Evolutionary conservation across 1,140 invertebrate species (phyloP), one percentile per base, ranked within the genome.

Genomic region (Procambarus clarkii): DNA sequence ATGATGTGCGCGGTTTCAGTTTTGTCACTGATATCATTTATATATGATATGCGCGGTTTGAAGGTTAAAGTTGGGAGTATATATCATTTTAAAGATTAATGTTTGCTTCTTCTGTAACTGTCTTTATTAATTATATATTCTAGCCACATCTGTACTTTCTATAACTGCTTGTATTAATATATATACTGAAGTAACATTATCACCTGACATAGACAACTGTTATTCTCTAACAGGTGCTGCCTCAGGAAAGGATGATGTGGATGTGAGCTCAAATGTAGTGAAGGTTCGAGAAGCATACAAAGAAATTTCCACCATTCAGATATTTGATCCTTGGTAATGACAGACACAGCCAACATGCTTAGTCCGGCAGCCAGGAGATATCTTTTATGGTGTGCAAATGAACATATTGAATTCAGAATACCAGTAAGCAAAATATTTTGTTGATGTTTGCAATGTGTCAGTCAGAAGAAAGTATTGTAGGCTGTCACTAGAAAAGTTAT

Each of bases 341-440:
- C 60, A 34, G 34, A 54, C 8, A 8, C 21, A 58, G 5, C 34
- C 13, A 71, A 24, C 71, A 34, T 77, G 48, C 18, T 11, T 64
- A 88, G 79, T 24, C 87, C 82, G 45, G 44, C 79, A 54, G 44
- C 79, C 7, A 46, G 60, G 18, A 89, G 48, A 18, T 89, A 89
- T 34, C 24, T 89, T 8, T 76, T 89, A 8, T 89, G 88, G 88
- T 89, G 88, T 83, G 88, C 88, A 50, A 89, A 89, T 82, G 88
- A 83, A 74, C 88, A 89, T 60, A 83, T 89, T 21, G 88, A 89
- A 74, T 89, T 89, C 74, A 83, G 88, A 77, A 83, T 89, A 54
- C 88, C 88, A n/a, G 88, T 89, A 54, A 83, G 88, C 24, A 34
- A 46, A 54, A 34, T 21, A n/a, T 64, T 0, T 86, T 15, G 13